These are phyloP conservation scores for Apamea anceps DNA, from an alignment of 2,888 invertebrate genomes.

Conservation along the genomic window DNA sequence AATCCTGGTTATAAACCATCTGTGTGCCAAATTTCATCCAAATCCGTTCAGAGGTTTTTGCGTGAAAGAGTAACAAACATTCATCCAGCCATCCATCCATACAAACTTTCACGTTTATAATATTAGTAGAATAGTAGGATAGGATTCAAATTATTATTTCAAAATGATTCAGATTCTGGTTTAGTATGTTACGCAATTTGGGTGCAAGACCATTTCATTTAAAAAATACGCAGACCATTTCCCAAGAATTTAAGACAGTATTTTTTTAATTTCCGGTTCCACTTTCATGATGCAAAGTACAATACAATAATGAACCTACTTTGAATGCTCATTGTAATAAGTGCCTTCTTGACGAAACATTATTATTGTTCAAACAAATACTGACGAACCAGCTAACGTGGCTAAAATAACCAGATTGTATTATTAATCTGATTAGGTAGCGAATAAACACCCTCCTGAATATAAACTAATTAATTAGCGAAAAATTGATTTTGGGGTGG, in stretches of 20 bases:
- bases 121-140: too few relatives aligned
- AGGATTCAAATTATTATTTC: too few relatives aligned
- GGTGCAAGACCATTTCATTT: not conserved
- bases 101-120: too few relatives aligned
- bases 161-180: not conserved
- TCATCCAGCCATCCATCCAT: too few relatives aligned
- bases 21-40: too few relatives aligned
- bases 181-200: not conserved
- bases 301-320: not conserved
- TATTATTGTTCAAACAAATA: constrained; percentile 8
- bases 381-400: constrained; percentile 22
- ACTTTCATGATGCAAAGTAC: not conserved
- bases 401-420: constrained; percentile 42
- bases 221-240: not conserved
- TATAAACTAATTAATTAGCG: constrained; percentile 61
- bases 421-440: constrained; percentile 54
- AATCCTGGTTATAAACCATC: too few relatives aligned
- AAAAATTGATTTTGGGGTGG: constrained; percentile 56
- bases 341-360: constrained; percentile 13
- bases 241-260: not conserved
- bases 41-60: too few relatives aligned
- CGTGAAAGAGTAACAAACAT: too few relatives aligned
- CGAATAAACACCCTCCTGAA: constrained; percentile 57
- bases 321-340: constrained; percentile 16
- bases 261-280: not conserved